phyloP scores from a whole-genome alignment of 1,140 invertebrate genomes.

The Drosophila equinoxialis region DNA sequence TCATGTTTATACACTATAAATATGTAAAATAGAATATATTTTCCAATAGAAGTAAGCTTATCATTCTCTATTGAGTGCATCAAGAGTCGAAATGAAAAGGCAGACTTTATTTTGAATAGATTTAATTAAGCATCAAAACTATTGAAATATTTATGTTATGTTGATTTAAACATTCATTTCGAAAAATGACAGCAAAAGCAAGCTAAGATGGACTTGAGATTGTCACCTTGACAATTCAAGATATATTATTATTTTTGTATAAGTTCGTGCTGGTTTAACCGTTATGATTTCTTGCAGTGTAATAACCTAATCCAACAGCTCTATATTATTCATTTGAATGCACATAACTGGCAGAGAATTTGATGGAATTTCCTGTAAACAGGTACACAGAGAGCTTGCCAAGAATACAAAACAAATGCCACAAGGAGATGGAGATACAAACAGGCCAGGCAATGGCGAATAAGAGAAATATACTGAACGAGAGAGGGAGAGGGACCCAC shows the following conservation, averaged over 20 bases:
- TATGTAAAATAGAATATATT: too few species aligned
- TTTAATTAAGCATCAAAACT: too few species aligned
- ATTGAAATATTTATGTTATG: too few species aligned
- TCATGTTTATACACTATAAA: background rate
- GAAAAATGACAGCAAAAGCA: background rate
- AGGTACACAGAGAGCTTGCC: slow-evolving; percentile 40
- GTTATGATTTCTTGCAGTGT: slow-evolving; percentile 52
- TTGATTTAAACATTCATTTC: too few species aligned
- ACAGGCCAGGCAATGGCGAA: slow-evolving; percentile 7
- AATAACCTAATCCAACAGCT: slow-evolving; percentile 48
- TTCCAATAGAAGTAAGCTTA: too few species aligned
- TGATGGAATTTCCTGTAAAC: slow-evolving; percentile 68
- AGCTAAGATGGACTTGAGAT: background rate
- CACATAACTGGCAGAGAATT: slow-evolving; percentile 45
- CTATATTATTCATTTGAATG: slow-evolving; percentile 64
- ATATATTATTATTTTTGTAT: background rate
- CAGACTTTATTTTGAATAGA: too few species aligned
- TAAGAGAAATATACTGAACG: background rate
- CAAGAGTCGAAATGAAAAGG: too few species aligned
- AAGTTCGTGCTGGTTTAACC: slow-evolving; percentile 16
- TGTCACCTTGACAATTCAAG: background rate
- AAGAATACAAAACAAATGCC: slow-evolving; percentile 22
- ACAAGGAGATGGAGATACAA: background rate
- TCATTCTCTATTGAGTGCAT: too few species aligned
- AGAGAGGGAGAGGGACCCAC: slow-evolving; percentile 7